phyloP scores from a whole-genome alignment of 2,888 invertebrate genomes.

The Drosophila fulvimacula region DNA sequence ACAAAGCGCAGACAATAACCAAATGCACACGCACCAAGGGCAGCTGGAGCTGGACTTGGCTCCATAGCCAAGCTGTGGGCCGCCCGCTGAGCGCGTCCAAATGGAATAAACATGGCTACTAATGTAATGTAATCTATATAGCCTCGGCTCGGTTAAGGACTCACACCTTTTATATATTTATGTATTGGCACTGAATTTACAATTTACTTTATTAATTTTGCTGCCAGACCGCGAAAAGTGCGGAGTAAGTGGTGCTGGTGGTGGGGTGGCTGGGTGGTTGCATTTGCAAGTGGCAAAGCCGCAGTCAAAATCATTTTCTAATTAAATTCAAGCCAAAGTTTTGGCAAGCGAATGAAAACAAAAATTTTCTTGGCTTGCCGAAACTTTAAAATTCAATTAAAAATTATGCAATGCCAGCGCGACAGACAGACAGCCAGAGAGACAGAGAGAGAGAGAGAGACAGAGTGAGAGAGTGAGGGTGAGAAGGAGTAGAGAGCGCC shows the following conservation, averaged over 20 bases:
- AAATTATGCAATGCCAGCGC: slow-evolving; percentile 72
- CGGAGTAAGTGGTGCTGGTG: slow-evolving; percentile 10
- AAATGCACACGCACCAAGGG: slow-evolving; percentile 39
- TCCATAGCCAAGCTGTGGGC: slow-evolving; percentile 14
- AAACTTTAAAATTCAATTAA: slow-evolving; percentile 81
- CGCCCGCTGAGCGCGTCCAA: slow-evolving; percentile 60
- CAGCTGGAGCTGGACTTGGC: not conserved
- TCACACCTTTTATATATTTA: slow-evolving; percentile 27
- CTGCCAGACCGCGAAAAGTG: slow-evolving; percentile 59
- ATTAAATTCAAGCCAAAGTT: slow-evolving; percentile 73
- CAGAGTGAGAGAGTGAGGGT: slow-evolving; percentile 4
- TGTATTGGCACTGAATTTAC: slow-evolving; percentile 55
- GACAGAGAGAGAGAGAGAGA: slow-evolving; percentile 10
- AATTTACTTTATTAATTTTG: slow-evolving; percentile 69
- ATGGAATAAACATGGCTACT: slow-evolving; percentile 77
- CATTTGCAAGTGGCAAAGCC: slow-evolving; percentile 63
- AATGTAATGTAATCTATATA: slow-evolving; percentile 56
- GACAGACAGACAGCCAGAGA: slow-evolving; percentile 28
- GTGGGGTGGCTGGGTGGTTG: slow-evolving; percentile 16
- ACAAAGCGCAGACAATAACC: slow-evolving; percentile 80
- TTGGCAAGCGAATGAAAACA: slow-evolving; percentile 71
- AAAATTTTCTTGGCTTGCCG: slow-evolving; percentile 74
- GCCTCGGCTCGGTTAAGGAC: slow-evolving; percentile 21
- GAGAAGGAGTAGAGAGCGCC: slow-evolving; percentile 9
- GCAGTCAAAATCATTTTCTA: slow-evolving; percentile 80